Evolutionary conservation across 2,113 vertebrate species (phyloP), one percentile per base, ranked within the genome.

Genomic region (Pollimyrus isidori): DNA sequence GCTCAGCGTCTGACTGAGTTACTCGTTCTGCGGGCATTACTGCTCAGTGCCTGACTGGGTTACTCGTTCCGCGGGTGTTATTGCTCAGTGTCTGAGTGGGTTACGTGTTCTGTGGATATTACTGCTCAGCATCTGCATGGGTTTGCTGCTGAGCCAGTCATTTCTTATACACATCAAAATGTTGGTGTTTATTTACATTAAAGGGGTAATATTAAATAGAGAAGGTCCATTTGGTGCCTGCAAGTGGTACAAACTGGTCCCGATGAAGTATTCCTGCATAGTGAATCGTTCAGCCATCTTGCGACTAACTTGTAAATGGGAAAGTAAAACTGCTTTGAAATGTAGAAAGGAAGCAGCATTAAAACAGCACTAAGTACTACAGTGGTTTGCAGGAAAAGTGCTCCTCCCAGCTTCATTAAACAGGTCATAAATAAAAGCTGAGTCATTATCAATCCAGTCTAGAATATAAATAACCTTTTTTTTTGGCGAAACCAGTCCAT

Each of bases 21-120:
- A 3, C 3, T 0, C 0, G 11, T 69, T 69, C 19, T 0, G 1
- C 0, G 0, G 52, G 1, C 17, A 0, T 53, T 30, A 69, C 65
- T 11, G 65, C n/a, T 69, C 10, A 45, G 80, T 0, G 35, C 15
- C 42, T 42, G 2, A 15, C 35, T 21, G 35, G 35, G 35, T 49
- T 26, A 10, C 4, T 13, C 0, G n/a, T 85, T 85, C 82, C 7
- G 21, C 3, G 7, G 21, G 46, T 46, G 1, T 85, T 85, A 48
- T 19, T 26, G 21, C 23, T 49, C n/a, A 85, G 23, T 3, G 1
- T 39, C 11, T 69, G 23, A 35, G 26, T 35, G n/a, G 65, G 23
- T 30, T 35, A 3, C 1, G 0, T 0, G 11, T 69, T 69, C 52
- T 5, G 1, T 2, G 1, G 4, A 0, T 1, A 0, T 52, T 30